Evolutionary conservation across 2,113 vertebrate genomes (phyloP).

Genomic region (Grammomys surdaster): DNA sequence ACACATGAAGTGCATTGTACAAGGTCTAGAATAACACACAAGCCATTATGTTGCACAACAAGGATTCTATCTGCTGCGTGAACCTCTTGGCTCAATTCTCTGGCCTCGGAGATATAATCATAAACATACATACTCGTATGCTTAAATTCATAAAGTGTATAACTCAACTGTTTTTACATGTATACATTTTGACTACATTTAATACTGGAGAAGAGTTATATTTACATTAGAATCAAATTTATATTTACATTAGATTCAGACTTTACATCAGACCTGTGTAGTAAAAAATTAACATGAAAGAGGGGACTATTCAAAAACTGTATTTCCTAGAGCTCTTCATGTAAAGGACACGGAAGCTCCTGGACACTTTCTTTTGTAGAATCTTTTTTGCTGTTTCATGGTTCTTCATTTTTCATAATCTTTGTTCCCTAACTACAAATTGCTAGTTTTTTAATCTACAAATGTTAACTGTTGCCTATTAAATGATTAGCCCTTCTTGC

Average conservation of each 20-base stretch:
- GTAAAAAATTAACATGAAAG: not conserved
- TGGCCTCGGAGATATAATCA: not conserved
- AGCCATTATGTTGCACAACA: not conserved
- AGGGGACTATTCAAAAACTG: not conserved
- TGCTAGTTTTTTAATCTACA: not conserved
- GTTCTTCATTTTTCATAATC: not conserved
- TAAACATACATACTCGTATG: not conserved
- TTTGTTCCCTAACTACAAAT: too few relatives aligned
- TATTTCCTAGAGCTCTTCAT: not conserved
- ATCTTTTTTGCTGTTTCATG: not conserved
- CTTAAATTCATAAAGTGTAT: not conserved
- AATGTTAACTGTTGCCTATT: not conserved
- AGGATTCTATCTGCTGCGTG: not conserved
- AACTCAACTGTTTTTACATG: not conserved
- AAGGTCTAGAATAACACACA: too few relatives aligned
- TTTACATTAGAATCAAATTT: not conserved
- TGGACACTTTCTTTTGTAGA: not conserved
- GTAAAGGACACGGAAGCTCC: not conserved
- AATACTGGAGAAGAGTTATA: not conserved
- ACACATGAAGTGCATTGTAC: not conserved
- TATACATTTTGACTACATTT: not conserved
- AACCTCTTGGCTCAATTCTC: not conserved
- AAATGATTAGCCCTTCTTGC: not conserved
- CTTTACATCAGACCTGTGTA: not conserved
- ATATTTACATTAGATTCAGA: not conserved